Percentiles rank a stretch among this genome's conserved stretches.
Conservation (phyloP, 2,888 invertebrate species). For the Drosophila sordidapex region DNA sequence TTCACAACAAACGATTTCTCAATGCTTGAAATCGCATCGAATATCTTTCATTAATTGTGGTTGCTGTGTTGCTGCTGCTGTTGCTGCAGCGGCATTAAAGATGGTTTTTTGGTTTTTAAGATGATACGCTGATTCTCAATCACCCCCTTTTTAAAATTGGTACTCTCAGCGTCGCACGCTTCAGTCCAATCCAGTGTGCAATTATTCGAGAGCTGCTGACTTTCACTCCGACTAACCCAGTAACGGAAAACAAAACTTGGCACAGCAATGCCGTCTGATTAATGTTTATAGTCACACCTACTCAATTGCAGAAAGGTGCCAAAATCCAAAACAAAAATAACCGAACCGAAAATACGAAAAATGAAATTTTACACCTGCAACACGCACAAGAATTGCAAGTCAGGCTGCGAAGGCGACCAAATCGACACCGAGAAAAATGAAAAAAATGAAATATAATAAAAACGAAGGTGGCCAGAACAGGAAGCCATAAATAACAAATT, state of each 20-base stretch:
- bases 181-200: slow-evolving; percentile 19
- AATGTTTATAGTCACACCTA: slow-evolving; percentile 76
- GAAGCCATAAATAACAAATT: slow-evolving; percentile 78
- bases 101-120: slow-evolving; percentile 22
- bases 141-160: slow-evolving; percentile 41
- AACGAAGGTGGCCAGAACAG: slow-evolving; percentile 48
- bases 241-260: slow-evolving; percentile 28
- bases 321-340: slow-evolving; percentile 42
- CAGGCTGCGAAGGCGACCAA: slow-evolving; percentile 42
- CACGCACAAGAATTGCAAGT: slow-evolving; percentile 69
- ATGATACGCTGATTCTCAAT: slow-evolving; percentile 42
- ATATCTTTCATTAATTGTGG: slow-evolving; percentile 48
- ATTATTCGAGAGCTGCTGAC: slow-evolving; percentile 45
- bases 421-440: slow-evolving; percentile 14
- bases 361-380: slow-evolving; percentile 72
- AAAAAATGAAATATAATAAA: not conserved
- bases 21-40: slow-evolving; percentile 5
- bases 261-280: slow-evolving; percentile 59
- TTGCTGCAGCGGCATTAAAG: slow-evolving; percentile 13
- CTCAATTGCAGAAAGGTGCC: slow-evolving; percentile 66
- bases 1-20: slow-evolving; percentile 4
- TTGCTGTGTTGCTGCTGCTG: not conserved
- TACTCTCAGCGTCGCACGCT: slow-evolving; percentile 25
- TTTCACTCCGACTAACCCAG: slow-evolving; percentile 66
- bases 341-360: slow-evolving; percentile 3